Conservation (phyloP, 2,888 invertebrate species). For the Apotomis betuletana region DNA sequence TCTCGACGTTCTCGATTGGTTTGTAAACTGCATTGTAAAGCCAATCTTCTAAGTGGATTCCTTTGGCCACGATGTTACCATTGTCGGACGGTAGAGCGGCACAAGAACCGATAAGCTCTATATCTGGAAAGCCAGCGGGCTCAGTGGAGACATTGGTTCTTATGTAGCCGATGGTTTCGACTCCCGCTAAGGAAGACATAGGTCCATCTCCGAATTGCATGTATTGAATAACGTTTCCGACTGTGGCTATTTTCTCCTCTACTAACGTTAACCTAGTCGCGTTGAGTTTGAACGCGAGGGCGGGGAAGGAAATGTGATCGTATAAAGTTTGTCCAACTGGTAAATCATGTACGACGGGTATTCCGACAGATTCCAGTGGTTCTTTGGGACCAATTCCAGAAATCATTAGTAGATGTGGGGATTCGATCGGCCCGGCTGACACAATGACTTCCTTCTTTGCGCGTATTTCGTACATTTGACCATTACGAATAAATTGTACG, state of each 20-base stretch:
- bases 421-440: conserved; percentile 90
- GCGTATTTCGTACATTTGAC: conserved; percentile 72
- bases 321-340: conserved; percentile 87
- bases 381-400: conserved; percentile 86
- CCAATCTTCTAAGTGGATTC: conserved; percentile 69
- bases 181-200: conserved; percentile 80
- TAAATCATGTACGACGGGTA: conserved; percentile 84
- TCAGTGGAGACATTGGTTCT: conserved; percentile 83
- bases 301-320: conserved; percentile 86
- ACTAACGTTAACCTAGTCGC: conserved; percentile 65
- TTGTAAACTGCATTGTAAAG: conserved; percentile 71
- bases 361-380: conserved; percentile 82
- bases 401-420: conserved; percentile 89
- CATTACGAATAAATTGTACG: conserved; percentile 67
- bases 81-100: conserved; percentile 83
- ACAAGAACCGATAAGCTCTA: conserved; percentile 85
- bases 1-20: conserved; percentile 70
- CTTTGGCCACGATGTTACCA: conserved; percentile 72
- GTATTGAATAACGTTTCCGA: conserved; percentile 65
- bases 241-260: conserved; percentile 59
- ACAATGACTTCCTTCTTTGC: conserved; percentile 83
- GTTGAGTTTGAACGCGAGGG: conserved; percentile 80
- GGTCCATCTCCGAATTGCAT: conserved; percentile 78
- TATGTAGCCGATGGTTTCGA: conserved; percentile 84
- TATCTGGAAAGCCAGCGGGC: conserved; percentile 83